Conservation (phyloP, 2,113 vertebrate genomes). For the Cinclus cinclus region DNA sequence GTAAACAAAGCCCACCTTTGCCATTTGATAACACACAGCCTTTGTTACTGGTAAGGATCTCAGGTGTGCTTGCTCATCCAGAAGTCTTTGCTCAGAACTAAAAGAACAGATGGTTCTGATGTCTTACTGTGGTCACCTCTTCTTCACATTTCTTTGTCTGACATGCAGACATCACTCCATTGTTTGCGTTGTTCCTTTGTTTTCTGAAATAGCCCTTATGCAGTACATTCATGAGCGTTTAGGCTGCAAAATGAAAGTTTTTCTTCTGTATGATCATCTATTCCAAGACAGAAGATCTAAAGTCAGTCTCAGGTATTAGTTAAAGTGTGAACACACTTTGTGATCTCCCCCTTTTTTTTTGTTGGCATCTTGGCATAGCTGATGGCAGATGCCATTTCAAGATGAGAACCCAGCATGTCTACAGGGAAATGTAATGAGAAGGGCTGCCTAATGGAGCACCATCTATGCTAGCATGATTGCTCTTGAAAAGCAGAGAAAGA, state of each 20-base stretch:
- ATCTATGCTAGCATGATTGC: background rate
- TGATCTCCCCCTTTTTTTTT: background rate
- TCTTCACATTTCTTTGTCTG: background rate
- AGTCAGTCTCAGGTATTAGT: background rate
- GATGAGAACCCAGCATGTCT: background rate
- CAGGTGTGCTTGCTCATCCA: background rate
- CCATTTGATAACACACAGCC: background rate
- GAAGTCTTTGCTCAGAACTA: background rate
- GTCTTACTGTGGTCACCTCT: background rate
- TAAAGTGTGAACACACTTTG: background rate
- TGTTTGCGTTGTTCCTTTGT: rapidly evolving
- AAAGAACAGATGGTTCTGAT: background rate
- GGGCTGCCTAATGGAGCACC: background rate
- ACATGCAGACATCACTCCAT: background rate
- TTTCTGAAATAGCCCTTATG: background rate
- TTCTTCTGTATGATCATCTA: background rate
- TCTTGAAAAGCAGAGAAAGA: background rate
- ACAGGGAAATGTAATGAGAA: background rate
- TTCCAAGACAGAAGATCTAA: background rate
- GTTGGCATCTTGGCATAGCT: background rate
- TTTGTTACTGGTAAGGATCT: background rate
- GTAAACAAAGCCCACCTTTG: background rate
- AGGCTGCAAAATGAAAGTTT: background rate
- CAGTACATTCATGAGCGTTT: background rate
- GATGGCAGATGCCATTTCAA: background rate